Base-by-base conservation (phyloP, 2,888 invertebrate species). In the Tenthredo notha region DNA sequence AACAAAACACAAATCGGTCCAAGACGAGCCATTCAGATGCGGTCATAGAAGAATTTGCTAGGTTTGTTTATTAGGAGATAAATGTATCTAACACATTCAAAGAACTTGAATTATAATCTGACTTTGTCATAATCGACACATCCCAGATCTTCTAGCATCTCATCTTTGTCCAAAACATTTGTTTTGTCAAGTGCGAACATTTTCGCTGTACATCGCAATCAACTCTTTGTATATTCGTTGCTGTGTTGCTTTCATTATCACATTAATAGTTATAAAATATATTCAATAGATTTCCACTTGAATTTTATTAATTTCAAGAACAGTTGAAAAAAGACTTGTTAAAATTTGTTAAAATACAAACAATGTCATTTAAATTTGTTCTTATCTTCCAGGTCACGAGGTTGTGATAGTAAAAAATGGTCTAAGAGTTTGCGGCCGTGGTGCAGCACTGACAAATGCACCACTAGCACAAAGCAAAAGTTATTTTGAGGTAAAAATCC, bases 401-500 rank as follows among this genome's bases (percentile, higher is more conserved):
- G 98, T 98, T 88, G 99, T 99, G 0, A 97, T 99, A 88, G 97
- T 99, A 65, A 99, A 99, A 95, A 98, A 97, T 92, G 98, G 98
- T 7, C 96, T 96, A 90, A 94, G 99, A 90, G 97, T 98, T 47
- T 99, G 99, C 94, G 99, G 99, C 1, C 97, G 98, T 0, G 99
- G 99, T 29, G 99, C 98, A 86, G 98, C 98, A 0, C 94, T 99
- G 75, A 98, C 98, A 15, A 99, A 98, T 92, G 98, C 98, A 9
- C 99, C 99, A 0, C 95, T 99, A 77, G 97, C 98, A 15, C 99
- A 99, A 94, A 98, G 98, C 91, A 99, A 99, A 94, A 97, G 99
- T 3, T 99, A 99, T 93, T 99, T 99, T 93, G 99, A 99, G 95
- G 97, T 99, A 7, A 99, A 99, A 94, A 94, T 99, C 85, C 99